Percentiles rank a stretch among this genome's conserved stretches.
Evolutionary conservation across 2,113 vertebrate genomes (phyloP).

Genomic region (Nycticebus coucang): DNA sequence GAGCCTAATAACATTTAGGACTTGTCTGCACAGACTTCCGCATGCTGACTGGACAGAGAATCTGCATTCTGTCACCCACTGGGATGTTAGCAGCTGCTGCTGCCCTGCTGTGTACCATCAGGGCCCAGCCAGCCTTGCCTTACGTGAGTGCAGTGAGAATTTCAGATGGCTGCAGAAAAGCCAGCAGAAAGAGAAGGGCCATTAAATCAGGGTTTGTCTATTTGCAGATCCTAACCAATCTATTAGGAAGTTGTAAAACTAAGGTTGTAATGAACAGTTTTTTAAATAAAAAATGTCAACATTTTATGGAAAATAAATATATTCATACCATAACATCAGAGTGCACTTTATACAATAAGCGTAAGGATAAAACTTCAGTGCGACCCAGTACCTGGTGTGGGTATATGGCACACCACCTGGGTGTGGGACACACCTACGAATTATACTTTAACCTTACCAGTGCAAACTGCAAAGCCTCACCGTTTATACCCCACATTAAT

Average conservation of each 20-base stretch:
- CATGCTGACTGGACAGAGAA: background rate
- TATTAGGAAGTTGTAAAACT: background rate
- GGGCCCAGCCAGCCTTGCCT: background rate
- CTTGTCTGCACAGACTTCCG: background rate
- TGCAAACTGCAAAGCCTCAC: too few species aligned
- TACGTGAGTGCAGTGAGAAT: background rate
- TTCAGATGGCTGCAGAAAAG: background rate
- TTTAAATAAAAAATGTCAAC: background rate
- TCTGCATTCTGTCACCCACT: too few species aligned
- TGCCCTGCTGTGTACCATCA: background rate
- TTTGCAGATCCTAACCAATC: background rate
- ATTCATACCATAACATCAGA: background rate
- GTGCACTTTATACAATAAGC: background rate
- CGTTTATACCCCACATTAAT: too few species aligned
- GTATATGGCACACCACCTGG: too few species aligned
- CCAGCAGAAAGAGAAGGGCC: background rate
- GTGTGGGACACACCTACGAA: too few species aligned
- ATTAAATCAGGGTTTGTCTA: background rate
- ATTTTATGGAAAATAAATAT: constrained; percentile 21
- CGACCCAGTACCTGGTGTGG: too few species aligned
- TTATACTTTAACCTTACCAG: too few species aligned
- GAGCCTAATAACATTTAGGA: background rate
- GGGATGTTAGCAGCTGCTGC: background rate
- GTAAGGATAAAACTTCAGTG: background rate
- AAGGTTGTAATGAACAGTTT: background rate